Base-by-base conservation (phyloP, 2,797 vertebrate genomes). In the Eremophila alpestris region DNA sequence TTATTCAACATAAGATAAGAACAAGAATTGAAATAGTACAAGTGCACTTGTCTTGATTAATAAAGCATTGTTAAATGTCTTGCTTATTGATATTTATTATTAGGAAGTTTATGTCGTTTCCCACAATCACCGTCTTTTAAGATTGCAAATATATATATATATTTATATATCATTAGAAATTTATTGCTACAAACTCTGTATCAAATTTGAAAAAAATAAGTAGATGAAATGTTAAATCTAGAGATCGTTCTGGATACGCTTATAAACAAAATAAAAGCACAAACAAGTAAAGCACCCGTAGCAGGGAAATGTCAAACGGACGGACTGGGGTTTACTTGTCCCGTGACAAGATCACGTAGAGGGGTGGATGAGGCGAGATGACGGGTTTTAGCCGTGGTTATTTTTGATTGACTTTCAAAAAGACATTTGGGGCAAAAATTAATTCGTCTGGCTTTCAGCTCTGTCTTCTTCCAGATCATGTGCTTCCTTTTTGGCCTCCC, bases 31-130 rank as follows among this genome's bases (percentile, higher is more conserved):
- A 84, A 97, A 96, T 92, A 93, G 83, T 91, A 97, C 94, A 97
- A 97, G 97, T 98, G 97, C 98, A 98, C 97, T 98, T 97, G 74
- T 95, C 83, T 96, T 60, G 96, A 98, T 98, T 98, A 97, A 97
- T 97, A 97, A 97, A 97, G 96, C 95, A 24, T 96, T 95, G 27
- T 94, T 95, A 96, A 91, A 89, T 87, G 65, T 58, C 51, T 97
- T 77, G 79, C 83, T 94, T 96, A 94, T 84, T 94, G 91, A 69
- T 90, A 93, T 93, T 96, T 95, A 89, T 92, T 64, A 90, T 97
- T 97, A 96, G 94, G 95, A 97, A 97, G 89, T 96, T 97, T 92
- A 97, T 24, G 93, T 96, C 93, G 83, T 96, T 96, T 95, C 93
- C 94, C 34, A 41, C 93, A 96, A 97, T 97, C 94, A 97, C 49